phyloP scores from a whole-genome alignment of 2,113 vertebrate species.

The Pterophyllum scalare region DNA sequence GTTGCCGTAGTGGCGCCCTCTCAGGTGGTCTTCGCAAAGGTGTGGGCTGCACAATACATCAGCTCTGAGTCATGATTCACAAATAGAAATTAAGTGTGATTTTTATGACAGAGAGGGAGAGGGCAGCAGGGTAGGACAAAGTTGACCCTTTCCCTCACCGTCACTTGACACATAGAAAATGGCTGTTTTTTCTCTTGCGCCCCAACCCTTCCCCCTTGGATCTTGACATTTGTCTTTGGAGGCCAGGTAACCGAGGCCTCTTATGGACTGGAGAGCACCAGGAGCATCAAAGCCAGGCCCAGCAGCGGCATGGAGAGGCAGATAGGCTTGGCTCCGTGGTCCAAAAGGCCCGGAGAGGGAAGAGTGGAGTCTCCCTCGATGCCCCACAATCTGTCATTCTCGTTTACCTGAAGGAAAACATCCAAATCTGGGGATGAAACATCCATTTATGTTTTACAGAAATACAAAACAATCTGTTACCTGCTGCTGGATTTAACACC shows the following conservation, averaged over 20 bases:
- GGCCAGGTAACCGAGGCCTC: constrained; percentile 22
- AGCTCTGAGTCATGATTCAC: constrained; percentile 63
- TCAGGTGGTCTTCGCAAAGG: not conserved
- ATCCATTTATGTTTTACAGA: not conserved
- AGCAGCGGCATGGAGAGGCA: constrained; percentile 30
- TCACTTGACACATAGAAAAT: constrained; percentile 48
- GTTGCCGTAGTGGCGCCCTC: not conserved
- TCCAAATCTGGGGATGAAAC: not conserved
- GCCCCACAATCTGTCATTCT: constrained; percentile 76
- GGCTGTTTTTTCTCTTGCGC: constrained; percentile 22
- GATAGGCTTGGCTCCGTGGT: constrained; percentile 16
- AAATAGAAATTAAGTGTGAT: constrained; percentile 61
- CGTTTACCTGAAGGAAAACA: constrained; percentile 60
- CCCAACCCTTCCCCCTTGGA: not conserved
- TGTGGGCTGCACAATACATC: constrained; percentile 44
- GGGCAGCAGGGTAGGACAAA: constrained; percentile 27
- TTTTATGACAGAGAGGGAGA: constrained; percentile 36
- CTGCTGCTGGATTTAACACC: not conserved
- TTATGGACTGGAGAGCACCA: constrained; percentile 51
- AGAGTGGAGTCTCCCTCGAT: constrained; percentile 67
- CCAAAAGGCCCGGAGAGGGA: constrained; percentile 68
- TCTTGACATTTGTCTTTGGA: constrained; percentile 37
- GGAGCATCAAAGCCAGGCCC: constrained; percentile 43
- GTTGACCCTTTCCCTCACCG: not conserved
- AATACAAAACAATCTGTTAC: not conserved